Conservation (phyloP, 1,140 invertebrate species). For the Ectropis grisescens region DNA sequence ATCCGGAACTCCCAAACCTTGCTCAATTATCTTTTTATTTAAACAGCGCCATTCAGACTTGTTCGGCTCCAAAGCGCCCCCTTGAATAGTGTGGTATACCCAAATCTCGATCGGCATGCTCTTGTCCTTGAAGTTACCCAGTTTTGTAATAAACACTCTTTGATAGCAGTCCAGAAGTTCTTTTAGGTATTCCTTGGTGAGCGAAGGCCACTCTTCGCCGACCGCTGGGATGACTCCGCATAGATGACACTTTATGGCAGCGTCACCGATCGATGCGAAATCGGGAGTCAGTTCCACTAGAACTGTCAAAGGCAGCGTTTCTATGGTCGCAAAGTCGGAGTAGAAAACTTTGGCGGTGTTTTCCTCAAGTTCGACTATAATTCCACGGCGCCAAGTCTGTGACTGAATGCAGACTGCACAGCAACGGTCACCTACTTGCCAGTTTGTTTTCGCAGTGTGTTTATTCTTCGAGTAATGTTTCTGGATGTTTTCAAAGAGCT, state of each 20-base stretch:
- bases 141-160: conserved; percentile 51
- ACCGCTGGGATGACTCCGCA: conserved; percentile 69
- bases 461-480: conserved; percentile 54
- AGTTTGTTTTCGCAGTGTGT: conserved; percentile 26
- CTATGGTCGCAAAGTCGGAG: conserved; percentile 66
- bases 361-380: conserved; percentile 51
- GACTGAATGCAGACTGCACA: conserved; percentile 56
- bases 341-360: conserved; percentile 61
- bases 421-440: conserved; percentile 59
- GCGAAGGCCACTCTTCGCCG: conserved; percentile 65
- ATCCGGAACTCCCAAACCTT: conserved; percentile 71
- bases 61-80: conserved; percentile 60
- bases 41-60: conserved; percentile 68
- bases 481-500: conserved; percentile 60
- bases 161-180: conserved; percentile 65
- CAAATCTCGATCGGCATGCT: conserved; percentile 71
- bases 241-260: conserved; percentile 70
- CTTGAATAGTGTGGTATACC: conserved; percentile 55
- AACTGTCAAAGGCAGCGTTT: conserved; percentile 42
- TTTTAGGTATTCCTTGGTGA: conserved; percentile 64
- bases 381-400: conserved; percentile 67
- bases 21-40: conserved; percentile 67
- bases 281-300: conserved; percentile 51
- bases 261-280: conserved; percentile 52
- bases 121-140: conserved; percentile 55